Conservation (phyloP, 2,113 vertebrate genomes). For the Felis chaus region DNA sequence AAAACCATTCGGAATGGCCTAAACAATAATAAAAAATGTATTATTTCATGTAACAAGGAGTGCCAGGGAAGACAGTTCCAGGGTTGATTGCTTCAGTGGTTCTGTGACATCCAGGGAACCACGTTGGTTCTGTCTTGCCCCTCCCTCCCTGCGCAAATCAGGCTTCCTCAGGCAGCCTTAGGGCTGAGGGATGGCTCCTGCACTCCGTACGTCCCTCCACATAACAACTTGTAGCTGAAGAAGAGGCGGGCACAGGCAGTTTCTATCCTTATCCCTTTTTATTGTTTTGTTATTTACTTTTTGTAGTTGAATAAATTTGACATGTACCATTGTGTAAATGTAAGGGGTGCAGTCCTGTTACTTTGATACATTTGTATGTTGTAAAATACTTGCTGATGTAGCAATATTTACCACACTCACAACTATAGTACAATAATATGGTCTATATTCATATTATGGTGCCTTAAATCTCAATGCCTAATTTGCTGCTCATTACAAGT, state of each 20-base stretch:
- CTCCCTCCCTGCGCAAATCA: neutral
- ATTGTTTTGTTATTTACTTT: neutral
- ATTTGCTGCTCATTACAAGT: neutral
- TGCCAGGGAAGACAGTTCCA: neutral
- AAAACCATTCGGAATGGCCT: neutral
- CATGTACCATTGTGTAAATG: neutral
- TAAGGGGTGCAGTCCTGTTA: neutral
- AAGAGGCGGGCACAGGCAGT: fast-evolving
- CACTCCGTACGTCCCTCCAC: fast-evolving
- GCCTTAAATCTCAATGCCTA: neutral
- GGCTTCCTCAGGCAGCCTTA: neutral
- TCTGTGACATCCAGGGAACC: neutral
- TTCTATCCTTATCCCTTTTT: neutral
- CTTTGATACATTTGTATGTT: neutral
- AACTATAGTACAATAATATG: neutral
- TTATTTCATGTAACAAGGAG: neutral
- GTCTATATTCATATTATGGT: neutral
- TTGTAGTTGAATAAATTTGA: neutral
- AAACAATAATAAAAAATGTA: neutral
- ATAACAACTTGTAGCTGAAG: fast-evolving
- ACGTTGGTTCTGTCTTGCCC: neutral
- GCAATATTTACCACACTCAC: neutral
- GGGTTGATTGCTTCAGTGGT: neutral
- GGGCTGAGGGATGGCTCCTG: neutral
- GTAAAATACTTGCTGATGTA: neutral